A percentile compares a stretch with the other conserved stretches of the same genome.
Conservation (phyloP, 2,797 vertebrate genomes). For the Rhodeus uyekii region DNA sequence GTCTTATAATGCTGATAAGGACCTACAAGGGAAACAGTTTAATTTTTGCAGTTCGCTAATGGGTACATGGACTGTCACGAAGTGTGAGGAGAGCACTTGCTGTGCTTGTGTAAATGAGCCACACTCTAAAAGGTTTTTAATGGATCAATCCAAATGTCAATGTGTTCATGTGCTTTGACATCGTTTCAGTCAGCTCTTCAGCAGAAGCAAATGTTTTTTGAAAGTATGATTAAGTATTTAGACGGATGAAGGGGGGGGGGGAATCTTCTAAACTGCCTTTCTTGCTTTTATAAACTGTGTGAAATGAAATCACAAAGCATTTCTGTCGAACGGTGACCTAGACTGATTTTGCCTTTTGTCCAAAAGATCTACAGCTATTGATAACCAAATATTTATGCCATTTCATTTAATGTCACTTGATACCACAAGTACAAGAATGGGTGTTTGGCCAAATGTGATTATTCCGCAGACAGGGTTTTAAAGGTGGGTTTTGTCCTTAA, state of each 20-base stretch:
- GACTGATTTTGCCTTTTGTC: not conserved
- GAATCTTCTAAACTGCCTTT: conserved; percentile 3
- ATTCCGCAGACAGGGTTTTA: conserved; percentile 22
- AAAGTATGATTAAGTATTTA: not conserved
- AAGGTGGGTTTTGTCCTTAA: not conserved
- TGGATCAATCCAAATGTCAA: conserved; percentile 24
- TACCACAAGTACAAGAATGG: conserved; percentile 14
- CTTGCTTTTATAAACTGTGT: not conserved
- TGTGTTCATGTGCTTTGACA: conserved; percentile 6
- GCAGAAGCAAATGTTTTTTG: not conserved
- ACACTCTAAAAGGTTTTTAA: conserved; percentile 29
- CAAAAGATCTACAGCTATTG: conserved; percentile 4
- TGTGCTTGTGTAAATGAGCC: conserved; percentile 40
- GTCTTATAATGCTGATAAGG: conserved; percentile 36
- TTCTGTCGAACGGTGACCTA: not conserved
- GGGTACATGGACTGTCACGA: conserved; percentile 8
- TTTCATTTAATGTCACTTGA: conserved; percentile 21
- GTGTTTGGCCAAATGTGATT: conserved; percentile 26
- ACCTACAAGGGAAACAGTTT: conserved; percentile 26
- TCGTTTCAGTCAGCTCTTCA: conserved; percentile 8
- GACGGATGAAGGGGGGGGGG: not conserved
- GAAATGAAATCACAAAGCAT: conserved; percentile 3
- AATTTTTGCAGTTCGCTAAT: conserved; percentile 29
- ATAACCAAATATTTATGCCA: not conserved
- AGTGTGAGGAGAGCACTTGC: conserved; percentile 18